Evolutionary conservation across 2,113 vertebrate species (phyloP).

Genomic region (Bujurquina vittata): DNA sequence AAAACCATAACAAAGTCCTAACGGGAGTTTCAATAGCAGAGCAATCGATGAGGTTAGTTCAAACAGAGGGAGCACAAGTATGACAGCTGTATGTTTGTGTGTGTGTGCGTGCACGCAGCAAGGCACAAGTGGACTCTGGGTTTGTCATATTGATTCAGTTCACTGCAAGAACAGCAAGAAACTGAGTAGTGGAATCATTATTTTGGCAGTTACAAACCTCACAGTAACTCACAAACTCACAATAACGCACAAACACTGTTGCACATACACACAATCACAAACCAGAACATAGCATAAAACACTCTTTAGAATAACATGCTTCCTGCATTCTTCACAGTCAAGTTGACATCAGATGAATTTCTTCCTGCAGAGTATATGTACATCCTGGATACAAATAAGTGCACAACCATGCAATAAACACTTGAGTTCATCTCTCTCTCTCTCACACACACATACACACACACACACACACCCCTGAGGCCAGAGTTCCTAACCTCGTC

Average conservation of each 20-base stretch:
- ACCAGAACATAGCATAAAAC: slow-evolving; percentile 5
- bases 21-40: slow-evolving; percentile 48
- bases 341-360: slow-evolving; percentile 34
- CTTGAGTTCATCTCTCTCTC: slow-evolving; percentile 9
- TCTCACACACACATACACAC: background rate
- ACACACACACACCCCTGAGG: slow-evolving; percentile 36
- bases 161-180: slow-evolving; percentile 55
- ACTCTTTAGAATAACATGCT: slow-evolving; percentile 14
- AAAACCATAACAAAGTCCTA: slow-evolving; percentile 43
- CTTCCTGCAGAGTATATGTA: slow-evolving; percentile 8
- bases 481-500: slow-evolving; percentile 63
- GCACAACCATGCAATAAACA: slow-evolving; percentile 11
- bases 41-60: slow-evolving; percentile 59
- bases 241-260: background rate
- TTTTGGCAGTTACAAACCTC: slow-evolving; percentile 68
- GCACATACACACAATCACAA: background rate
- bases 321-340: slow-evolving; percentile 32
- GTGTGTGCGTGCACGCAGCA: slow-evolving; percentile 14
- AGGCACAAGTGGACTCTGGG: slow-evolving; percentile 44
- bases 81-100: slow-evolving; percentile 44
- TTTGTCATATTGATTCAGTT: slow-evolving; percentile 64
- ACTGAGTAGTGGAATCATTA: slow-evolving; percentile 66
- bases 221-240: background rate
- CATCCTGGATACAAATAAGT: slow-evolving; percentile 5
- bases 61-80: slow-evolving; percentile 39